Conservation (phyloP, 1,140 invertebrate species). For the Anoplophora glabripennis region DNA sequence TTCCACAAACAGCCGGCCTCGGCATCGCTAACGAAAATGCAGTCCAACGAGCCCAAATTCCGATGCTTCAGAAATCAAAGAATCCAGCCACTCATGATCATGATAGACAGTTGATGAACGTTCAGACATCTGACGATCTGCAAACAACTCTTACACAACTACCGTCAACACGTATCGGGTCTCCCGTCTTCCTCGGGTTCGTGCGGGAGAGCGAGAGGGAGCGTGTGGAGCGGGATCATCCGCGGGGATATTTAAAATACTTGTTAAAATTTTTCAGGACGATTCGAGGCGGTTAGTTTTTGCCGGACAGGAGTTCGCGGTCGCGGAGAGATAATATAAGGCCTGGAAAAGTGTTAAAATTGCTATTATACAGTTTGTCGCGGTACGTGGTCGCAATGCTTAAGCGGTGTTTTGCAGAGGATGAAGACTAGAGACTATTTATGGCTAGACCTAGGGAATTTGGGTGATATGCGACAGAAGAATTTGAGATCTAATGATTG, state of each 20-base stretch:
- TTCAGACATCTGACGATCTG: conserved; percentile 34
- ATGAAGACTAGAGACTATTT: too few species aligned
- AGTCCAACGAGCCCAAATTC: conserved; percentile 31
- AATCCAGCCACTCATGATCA: conserved; percentile 40
- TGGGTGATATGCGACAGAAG: too few species aligned
- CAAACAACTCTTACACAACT: too few species aligned
- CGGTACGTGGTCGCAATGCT: conserved; percentile 29
- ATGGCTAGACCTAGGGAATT: too few species aligned
- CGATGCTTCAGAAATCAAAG: conserved; percentile 32
- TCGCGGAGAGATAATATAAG: conserved; percentile 28
- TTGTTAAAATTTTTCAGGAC: conserved; percentile 19
- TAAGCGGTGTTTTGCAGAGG: conserved; percentile 6
- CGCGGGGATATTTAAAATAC: too few species aligned
- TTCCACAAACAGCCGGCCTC: too few species aligned
- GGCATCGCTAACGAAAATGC: too few species aligned
- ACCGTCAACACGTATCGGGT: too few species aligned
- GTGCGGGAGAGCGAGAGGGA: too few species aligned
- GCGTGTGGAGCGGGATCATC: too few species aligned
- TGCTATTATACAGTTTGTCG: conserved; percentile 36
- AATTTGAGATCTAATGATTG: too few species aligned
- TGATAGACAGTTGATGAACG: conserved; percentile 43
- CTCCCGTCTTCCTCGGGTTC: too few species aligned
- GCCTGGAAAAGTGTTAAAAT: conserved; percentile 35
- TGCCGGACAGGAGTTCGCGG: conserved; percentile 13
- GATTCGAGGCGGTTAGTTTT: conserved; percentile 18